phyloP scores from a whole-genome alignment of 2,888 invertebrate genomes.

The Branchellion lobata region DNA sequence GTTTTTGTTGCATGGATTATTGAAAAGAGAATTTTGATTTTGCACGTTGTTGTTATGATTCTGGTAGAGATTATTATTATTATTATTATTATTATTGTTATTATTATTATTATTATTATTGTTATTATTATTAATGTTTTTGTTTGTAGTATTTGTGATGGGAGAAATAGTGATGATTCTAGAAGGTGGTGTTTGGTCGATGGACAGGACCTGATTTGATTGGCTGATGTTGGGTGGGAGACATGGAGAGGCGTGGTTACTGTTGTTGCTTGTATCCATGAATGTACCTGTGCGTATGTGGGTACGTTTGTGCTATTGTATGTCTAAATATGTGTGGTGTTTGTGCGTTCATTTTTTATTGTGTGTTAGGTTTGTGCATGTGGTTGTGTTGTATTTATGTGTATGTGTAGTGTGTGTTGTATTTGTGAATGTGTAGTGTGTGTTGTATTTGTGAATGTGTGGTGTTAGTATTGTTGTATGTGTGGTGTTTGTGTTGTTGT shows the following conservation, averaged over 20 bases:
- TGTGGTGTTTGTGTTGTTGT: too few species aligned
- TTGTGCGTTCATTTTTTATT: too few species aligned
- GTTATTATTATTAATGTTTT: not conserved
- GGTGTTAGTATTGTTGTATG: not conserved
- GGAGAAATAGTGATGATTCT: not conserved
- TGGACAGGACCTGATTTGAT: not conserved
- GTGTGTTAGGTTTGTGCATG: too few species aligned
- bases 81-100: too few species aligned
- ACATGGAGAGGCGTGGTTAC: not conserved
- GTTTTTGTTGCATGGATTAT: not conserved
- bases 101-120: not conserved
- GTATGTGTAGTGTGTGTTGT: too few species aligned
- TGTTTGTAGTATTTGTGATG: not conserved
- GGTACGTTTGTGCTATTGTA: not conserved
- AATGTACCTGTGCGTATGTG: not conserved
- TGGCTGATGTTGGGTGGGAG: not conserved
- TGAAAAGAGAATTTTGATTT: not conserved
- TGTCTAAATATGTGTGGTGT: not conserved
- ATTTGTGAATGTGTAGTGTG: too few species aligned
- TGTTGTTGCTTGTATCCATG: not conserved
- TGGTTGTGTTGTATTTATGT: too few species aligned
- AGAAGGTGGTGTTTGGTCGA: not conserved
- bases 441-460: too few species aligned
- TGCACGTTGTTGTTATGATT: too few species aligned
- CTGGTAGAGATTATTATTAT: too few species aligned